Evolutionary conservation across 2,113 vertebrate species (phyloP).

Genomic region (Sapayoa aenigma): DNA sequence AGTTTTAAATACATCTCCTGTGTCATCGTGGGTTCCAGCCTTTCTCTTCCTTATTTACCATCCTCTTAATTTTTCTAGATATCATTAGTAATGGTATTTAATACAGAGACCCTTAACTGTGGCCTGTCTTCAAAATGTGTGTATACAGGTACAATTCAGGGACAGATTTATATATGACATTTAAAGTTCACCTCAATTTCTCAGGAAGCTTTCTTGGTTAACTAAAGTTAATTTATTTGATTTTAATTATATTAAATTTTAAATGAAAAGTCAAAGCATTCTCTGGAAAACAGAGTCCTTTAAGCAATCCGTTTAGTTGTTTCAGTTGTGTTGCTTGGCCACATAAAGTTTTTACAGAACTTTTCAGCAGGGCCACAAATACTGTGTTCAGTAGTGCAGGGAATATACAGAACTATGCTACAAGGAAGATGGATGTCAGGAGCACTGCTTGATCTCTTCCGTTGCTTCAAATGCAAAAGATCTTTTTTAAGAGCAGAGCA

Average conservation of each 20-base stretch:
- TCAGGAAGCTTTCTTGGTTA: background rate
- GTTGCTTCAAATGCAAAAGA: background rate
- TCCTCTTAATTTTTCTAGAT: background rate
- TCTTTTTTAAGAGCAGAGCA: background rate
- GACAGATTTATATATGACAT: background rate
- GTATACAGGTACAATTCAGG: background rate
- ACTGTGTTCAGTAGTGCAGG: background rate
- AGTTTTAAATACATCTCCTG: background rate
- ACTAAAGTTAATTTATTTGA: background rate
- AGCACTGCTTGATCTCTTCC: background rate
- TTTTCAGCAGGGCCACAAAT: background rate
- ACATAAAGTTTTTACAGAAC: background rate
- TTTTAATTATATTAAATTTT: background rate
- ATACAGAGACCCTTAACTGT: background rate
- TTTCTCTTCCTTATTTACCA: background rate
- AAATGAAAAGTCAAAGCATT: background rate
- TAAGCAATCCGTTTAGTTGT: background rate
- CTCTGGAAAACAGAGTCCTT: background rate
- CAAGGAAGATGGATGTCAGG: background rate
- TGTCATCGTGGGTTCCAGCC: background rate
- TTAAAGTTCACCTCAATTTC: background rate
- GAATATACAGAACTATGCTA: background rate
- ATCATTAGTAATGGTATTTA: background rate
- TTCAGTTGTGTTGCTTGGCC: background rate
- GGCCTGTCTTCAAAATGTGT: background rate